Conservation (phyloP, 1,140 invertebrate genomes). For the Cardiocondyla obscurior region DNA sequence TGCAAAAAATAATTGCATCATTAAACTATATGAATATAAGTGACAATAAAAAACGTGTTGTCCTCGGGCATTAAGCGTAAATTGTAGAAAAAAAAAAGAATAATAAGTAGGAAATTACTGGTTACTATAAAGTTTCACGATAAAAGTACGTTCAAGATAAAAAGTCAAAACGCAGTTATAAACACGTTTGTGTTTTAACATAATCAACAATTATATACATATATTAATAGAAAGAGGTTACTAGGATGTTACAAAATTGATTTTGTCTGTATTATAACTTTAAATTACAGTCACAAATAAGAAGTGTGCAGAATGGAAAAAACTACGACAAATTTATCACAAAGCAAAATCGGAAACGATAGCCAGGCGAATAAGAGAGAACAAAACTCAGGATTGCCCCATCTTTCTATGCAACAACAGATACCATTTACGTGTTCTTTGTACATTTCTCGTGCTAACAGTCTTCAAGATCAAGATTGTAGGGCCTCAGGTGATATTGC, state of each 20-base stretch:
- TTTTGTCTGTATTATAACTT: neutral
- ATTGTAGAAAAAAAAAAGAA: neutral
- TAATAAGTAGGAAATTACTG: neutral
- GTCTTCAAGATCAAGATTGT: constrained; percentile 66
- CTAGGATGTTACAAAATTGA: neutral
- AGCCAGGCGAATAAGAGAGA: neutral
- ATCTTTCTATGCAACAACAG: constrained; percentile 40
- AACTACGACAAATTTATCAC: neutral
- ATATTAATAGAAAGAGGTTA: no score
- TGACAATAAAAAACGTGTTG: neutral
- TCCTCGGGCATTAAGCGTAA: neutral
- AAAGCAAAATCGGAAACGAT: constrained; percentile 5
- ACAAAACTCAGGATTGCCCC: neutral
- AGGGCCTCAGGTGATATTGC: constrained; percentile 32
- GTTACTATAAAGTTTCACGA: no score
- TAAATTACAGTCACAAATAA: constrained; percentile 19
- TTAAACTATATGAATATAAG: no score
- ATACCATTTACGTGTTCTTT: constrained; percentile 77
- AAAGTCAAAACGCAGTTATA: no score
- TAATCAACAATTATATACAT: no score
- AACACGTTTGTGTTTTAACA: no score
- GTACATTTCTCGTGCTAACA: constrained; percentile 76
- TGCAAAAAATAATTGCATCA: no score
- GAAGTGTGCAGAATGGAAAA: constrained; percentile 63
- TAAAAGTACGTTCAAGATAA: no score